A percentile compares a stretch with the other conserved stretches of the same genome.
phyloP scores from a whole-genome alignment of 2,888 invertebrate genomes.

The Dynastes maya region DNA sequence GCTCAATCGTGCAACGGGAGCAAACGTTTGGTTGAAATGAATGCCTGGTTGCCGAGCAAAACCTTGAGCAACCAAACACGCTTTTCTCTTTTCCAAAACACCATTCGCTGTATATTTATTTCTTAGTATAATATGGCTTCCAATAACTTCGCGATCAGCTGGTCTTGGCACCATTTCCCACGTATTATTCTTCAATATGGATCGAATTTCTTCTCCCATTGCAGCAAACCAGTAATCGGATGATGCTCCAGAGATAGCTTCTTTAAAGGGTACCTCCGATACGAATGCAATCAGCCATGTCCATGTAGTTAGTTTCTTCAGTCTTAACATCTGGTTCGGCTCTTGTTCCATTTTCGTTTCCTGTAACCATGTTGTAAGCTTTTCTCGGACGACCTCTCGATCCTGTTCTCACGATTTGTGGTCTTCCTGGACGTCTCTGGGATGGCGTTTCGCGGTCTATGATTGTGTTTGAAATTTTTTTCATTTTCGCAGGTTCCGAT shows the following conservation, averaged over 20 bases:
- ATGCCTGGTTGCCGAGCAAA: conserved; percentile 58
- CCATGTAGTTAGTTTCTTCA: too few relatives aligned
- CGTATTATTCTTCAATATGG: conserved; percentile 56
- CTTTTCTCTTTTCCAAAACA: conserved; percentile 52
- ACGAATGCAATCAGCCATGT: too few relatives aligned
- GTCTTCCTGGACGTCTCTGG: too few relatives aligned
- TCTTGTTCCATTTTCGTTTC: too few relatives aligned
- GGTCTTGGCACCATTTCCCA: conserved; percentile 56
- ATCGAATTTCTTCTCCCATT: conserved; percentile 54
- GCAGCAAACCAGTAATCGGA: conserved; percentile 50
- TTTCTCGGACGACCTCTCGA: too few relatives aligned
- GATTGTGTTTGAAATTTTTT: too few relatives aligned
- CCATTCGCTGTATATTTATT: conserved; percentile 49
- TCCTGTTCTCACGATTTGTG: too few relatives aligned
- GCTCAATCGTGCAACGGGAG: not conserved
- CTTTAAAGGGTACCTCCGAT: too few relatives aligned
- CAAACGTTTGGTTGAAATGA: conserved; percentile 53
- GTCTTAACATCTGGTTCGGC: conserved; percentile 32
- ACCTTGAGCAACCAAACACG: conserved; percentile 60
- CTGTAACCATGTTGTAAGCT: too few relatives aligned
- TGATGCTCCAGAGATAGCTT: too few relatives aligned
- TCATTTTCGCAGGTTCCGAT: too few relatives aligned
- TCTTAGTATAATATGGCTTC: conserved; percentile 26
- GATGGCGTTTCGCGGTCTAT: too few relatives aligned
- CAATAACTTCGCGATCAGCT: conserved; percentile 49